These are phyloP conservation scores for Oreochromis niloticus DNA, from an alignment of 2,113 vertebrate genomes.

Conservation along the genomic window DNA sequence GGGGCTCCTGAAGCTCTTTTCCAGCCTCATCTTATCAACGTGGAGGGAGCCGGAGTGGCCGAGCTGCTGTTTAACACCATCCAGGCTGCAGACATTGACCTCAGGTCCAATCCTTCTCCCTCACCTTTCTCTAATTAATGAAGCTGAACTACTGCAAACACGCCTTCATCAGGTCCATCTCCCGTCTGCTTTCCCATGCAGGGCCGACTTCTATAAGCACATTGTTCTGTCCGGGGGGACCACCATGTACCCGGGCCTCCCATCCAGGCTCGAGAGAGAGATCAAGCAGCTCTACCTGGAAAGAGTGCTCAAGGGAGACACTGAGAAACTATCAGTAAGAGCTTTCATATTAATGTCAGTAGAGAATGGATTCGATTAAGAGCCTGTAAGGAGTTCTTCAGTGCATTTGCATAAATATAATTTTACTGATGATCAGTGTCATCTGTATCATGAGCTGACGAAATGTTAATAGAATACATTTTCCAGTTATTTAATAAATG, in stretches of 20 bases:
- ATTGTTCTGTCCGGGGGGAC: constrained; percentile 95
- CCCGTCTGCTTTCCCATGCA: constrained; percentile 12
- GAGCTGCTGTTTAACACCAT: constrained; percentile 98
- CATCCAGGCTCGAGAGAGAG: constrained; percentile 91
- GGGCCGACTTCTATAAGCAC: constrained; percentile 97
- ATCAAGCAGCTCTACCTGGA: constrained; percentile 98
- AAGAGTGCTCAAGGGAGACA: constrained; percentile 91
- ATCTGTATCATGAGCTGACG: neutral
- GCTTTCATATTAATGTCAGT: neutral
- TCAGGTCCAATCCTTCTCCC: constrained; percentile 73
- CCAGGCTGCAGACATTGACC: constrained; percentile 96
- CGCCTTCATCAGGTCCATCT: neutral
- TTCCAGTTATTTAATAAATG: neutral
- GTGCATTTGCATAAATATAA: neutral
- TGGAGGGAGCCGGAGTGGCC: constrained; percentile 94
- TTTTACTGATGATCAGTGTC: neutral
- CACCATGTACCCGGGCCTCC: constrained; percentile 97
- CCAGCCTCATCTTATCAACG: constrained; percentile 97
- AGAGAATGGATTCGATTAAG: neutral
- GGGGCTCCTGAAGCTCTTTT: constrained; percentile 96
- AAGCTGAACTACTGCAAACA: neutral
- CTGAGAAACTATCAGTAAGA: constrained; percentile 92
- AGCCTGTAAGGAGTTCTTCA: neutral
- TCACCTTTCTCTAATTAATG: neutral
- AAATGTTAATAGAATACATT: neutral